phyloP scores from a whole-genome alignment of 2,797 vertebrate species.

The Lepidocolaptes lacrymiger region DNA sequence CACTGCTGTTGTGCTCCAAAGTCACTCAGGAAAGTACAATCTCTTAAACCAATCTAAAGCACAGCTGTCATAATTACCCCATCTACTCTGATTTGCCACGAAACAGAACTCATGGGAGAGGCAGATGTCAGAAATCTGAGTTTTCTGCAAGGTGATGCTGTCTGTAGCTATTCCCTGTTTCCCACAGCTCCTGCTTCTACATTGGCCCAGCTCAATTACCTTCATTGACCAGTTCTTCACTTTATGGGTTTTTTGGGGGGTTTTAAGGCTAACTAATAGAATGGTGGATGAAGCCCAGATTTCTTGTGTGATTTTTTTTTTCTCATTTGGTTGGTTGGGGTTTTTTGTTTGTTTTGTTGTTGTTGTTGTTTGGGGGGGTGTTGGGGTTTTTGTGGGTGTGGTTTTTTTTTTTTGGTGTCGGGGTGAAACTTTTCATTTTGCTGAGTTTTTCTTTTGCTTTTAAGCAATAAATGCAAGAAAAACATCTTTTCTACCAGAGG shows the following conservation, averaged over 20 bases:
- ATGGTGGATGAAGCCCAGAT: background rate
- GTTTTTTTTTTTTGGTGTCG: background rate
- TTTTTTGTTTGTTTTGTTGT: no score
- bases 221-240: background rate
- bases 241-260: background rate
- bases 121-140: background rate
- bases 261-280: background rate
- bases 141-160: background rate
- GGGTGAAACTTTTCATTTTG: background rate
- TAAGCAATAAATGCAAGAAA: background rate
- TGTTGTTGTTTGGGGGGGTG: no score
- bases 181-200: background rate
- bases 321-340: no score
- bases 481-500: background rate
- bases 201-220: background rate
- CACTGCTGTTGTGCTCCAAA: background rate
- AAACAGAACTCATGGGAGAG: background rate
- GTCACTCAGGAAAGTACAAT: background rate
- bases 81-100: background rate
- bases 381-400: no score
- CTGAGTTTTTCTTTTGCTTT: background rate
- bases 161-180: background rate
- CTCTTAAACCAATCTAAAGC: slow-evolving; percentile 18
- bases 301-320: background rate
- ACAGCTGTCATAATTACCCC: background rate